Evolutionary conservation across 2,888 invertebrate genomes (phyloP), one percentile per base, ranked within the genome.

Genomic region (Cheilosia urbana): DNA sequence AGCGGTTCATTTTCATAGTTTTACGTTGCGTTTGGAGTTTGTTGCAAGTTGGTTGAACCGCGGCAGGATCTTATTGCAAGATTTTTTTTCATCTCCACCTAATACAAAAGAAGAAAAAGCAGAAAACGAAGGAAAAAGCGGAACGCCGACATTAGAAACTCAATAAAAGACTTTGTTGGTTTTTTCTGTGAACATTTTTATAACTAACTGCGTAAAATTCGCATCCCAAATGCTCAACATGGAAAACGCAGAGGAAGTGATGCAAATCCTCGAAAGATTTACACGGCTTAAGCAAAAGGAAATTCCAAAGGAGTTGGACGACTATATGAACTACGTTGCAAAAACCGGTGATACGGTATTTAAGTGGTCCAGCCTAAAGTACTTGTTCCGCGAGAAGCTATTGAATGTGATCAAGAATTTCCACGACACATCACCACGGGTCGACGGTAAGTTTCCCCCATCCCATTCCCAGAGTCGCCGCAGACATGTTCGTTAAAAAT

Each of bases 341-440:
- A 96, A 96, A 92, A 98, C 98, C 90, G 98, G 98, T 87, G 97
- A 98, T 93, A 97, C 97, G 45, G 95, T 98, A 87, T 98, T 97
- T 91, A 97, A 97, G 90, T 98, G 98, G 98, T 93, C 96, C 55
- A 94, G 96, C 87, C 94, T 98, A 63, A 97, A 97, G 92, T 95
- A 96, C 91, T 94, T 98, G 88, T 97, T 98, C 91, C 95, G 96
- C 88, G 96, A 97, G 90, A 98, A 98, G 92, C 93, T 98, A 51
- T 93, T 97, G 49, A 95, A 94, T 89, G 98, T 98, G 53, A 96
- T 98, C 89, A 96, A 96, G 40, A 96, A 98, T 89, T 98, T 98
- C 90, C 95, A 96, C 90, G 96, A 97, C 92, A 95, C 95, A 42
- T 95, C 96, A 60, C 95, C 96, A 69, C 93, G 94, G 88, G 88